phyloP scores from a whole-genome alignment of 2,888 invertebrate genomes.

The Steinernema carpocapsae region DNA sequence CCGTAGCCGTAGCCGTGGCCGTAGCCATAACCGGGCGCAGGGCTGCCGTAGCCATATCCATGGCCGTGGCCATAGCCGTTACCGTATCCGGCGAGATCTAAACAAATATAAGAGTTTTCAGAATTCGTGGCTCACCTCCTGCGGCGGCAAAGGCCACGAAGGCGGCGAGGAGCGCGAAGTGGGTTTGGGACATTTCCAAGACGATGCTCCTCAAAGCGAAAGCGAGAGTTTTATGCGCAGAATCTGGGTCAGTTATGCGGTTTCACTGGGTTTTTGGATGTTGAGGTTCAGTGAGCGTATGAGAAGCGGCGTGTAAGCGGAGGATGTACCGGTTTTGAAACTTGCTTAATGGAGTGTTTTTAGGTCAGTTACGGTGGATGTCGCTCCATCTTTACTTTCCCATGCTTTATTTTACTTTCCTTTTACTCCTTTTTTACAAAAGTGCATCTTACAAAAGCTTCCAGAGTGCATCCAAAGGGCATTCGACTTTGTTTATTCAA shows the following conservation, averaged over 20 bases:
- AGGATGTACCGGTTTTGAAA: background rate
- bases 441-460: no score
- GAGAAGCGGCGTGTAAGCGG: no score
- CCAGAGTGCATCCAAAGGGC: no score
- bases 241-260: conserved; percentile 1
- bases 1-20: no score
- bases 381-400: no score
- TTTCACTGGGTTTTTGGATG: background rate
- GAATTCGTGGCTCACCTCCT: background rate
- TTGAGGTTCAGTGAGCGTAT: background rate
- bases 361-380: no score
- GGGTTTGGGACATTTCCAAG: background rate
- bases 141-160: background rate
- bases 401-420: no score
- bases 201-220: background rate
- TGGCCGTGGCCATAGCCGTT: background rate
- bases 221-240: no score
- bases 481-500: no score
- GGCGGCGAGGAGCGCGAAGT: conserved; percentile 5
- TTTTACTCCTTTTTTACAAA: no score
- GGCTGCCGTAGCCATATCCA: background rate
- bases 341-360: no score
- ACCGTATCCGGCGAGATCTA: conserved; percentile 9
- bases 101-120: background rate
- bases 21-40: no score